Evolutionary conservation across 1,140 invertebrate genomes (phyloP), one percentile per base, ranked within the genome.

Genomic region (Dinothrombium tinctorium): DNA sequence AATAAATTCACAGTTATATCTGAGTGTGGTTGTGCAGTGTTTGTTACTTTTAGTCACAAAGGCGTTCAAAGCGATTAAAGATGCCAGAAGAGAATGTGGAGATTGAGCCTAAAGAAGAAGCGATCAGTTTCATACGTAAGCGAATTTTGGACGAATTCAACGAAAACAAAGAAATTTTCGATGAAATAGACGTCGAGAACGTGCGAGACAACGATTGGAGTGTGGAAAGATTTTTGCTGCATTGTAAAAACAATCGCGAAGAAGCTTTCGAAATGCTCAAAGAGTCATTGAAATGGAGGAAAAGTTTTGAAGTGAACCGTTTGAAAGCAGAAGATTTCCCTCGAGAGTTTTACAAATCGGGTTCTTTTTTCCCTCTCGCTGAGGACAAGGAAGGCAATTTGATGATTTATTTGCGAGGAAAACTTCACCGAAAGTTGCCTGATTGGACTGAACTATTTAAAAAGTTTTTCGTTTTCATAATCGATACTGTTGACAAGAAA

Each of bases 221-320:
- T 17, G 28, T 31, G 1, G 39, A 40, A 40, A 4, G 28, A 2
- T 21, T 32, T 32, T 12, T 31, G 5, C 60, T 72, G 43, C 71
- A 74, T 53, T 58, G 67, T 50, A 73, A 79, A 44, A 56, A 59
- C 26, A 65, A 75, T 43, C 47, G 69, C 50, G 59, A 70, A 49
- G 53, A 66, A 41, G 66, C 80, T 0, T 56, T 76, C 1, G 66
- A 69, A 14, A 80, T 86, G 70, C 58, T 87, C 1, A 78, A 75
- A 68, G 73, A 77, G 4, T 72, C 75, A 23, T 69, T 79, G 45
- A 65, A 68, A 47, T 94, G 83, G 81, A 66, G 84, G 44, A 77
- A 74, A 59, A 71, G 71, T 26, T 70, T 73, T 50, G 72, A 71
- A 2, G 66, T 75, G 2, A 83, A 83, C 21, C 4, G 21, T 9